phyloP scores from a whole-genome alignment of 2,113 vertebrate species.

The Jaculus jaculus region DNA sequence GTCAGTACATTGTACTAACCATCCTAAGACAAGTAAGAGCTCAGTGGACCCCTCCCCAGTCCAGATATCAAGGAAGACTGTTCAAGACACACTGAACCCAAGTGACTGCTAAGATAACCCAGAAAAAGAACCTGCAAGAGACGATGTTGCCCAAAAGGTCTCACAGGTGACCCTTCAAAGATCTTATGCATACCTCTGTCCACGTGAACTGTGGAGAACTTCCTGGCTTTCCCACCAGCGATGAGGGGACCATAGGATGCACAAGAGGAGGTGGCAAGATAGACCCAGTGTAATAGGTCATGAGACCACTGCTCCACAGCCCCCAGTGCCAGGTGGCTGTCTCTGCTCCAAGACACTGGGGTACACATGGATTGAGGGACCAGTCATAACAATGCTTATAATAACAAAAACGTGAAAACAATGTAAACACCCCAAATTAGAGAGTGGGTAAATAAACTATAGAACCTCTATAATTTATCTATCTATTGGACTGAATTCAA shows the following conservation, averaged over 20 bases:
- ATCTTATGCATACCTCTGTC: rapidly evolving
- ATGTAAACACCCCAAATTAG: neutral
- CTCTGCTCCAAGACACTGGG: neutral
- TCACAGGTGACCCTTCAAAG: neutral
- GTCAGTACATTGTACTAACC: neutral
- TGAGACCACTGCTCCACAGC: neutral
- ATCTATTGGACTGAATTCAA: neutral
- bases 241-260: neutral
- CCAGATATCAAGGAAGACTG: neutral
- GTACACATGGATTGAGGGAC: neutral
- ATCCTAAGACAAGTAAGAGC: neutral
- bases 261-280: neutral
- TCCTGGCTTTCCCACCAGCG: neutral
- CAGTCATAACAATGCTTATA: neutral
- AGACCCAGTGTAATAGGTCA: neutral
- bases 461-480: neutral
- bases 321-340: neutral
- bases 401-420: constrained; percentile 21
- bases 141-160: neutral
- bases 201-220: rapidly evolving
- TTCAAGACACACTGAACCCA: neutral
- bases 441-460: neutral
- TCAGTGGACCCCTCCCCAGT: neutral
- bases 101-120: neutral
- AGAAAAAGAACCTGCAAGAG: neutral